Conservation (phyloP, 1,140 invertebrate species). For the Liolophura sinensis region DNA sequence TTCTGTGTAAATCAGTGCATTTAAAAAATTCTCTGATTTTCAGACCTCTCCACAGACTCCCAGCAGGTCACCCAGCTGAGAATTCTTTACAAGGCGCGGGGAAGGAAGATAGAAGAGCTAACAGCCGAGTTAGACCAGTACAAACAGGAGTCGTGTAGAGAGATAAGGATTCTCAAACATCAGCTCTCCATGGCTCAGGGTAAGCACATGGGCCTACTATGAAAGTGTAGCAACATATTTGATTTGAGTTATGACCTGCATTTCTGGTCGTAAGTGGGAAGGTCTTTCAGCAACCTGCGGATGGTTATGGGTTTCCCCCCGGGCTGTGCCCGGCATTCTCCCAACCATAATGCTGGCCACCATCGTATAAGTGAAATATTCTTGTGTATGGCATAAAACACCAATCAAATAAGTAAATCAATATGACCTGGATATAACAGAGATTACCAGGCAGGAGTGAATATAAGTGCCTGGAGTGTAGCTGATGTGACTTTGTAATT, state of each 20-base stretch:
- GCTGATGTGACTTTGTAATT: too few relatives aligned
- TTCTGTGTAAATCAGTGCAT: neutral
- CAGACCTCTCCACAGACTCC: slow-evolving; percentile 17
- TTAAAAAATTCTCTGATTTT: neutral
- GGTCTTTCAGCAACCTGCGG: too few relatives aligned
- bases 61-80: slow-evolving; percentile 42
- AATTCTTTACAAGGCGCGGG: slow-evolving; percentile 50
- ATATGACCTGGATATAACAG: too few relatives aligned
- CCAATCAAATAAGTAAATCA: too few relatives aligned
- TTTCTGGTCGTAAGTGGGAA: neutral
- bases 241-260: neutral
- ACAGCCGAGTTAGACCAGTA: slow-evolving; percentile 33
- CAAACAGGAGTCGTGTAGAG: slow-evolving; percentile 38
- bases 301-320: too few relatives aligned
- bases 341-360: too few relatives aligned
- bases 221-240: too few relatives aligned
- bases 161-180: slow-evolving; percentile 48
- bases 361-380: too few relatives aligned
- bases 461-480: too few relatives aligned
- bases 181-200: slow-evolving; percentile 46
- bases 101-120: slow-evolving; percentile 49
- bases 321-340: too few relatives aligned
- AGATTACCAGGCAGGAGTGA: too few relatives aligned
- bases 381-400: too few relatives aligned
- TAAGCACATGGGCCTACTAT: slow-evolving; percentile 18